These are phyloP conservation scores for Araneus ventricosus DNA, from an alignment of 1,140 invertebrate species.

Conservation along the genomic window DNA sequence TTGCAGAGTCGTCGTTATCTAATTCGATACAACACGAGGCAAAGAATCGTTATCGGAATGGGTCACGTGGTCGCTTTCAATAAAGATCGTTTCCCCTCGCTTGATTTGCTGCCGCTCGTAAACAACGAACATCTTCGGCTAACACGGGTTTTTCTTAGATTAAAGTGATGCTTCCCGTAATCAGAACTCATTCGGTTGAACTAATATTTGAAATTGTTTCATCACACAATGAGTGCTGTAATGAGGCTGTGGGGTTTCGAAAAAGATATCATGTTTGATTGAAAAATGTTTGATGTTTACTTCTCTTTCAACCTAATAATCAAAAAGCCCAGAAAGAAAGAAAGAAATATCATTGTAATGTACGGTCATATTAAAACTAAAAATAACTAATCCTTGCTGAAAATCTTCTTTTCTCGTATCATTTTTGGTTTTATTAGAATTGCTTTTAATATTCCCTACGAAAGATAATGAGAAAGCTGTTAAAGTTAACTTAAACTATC, in stretches of 20 bases:
- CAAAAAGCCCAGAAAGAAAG: too few species aligned
- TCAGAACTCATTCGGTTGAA: constrained; percentile 20
- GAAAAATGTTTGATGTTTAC: background rate
- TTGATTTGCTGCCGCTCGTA: constrained; percentile 50
- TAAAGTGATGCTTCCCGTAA: constrained; percentile 41
- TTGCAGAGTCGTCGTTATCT: constrained; percentile 67
- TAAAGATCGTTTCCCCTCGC: constrained; percentile 59
- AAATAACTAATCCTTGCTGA: too few species aligned
- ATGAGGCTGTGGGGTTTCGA: background rate
- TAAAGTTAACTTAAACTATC: too few species aligned
- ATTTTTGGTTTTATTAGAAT: too few species aligned
- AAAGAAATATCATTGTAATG: too few species aligned
- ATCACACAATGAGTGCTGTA: background rate
- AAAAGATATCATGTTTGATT: background rate
- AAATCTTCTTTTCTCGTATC: too few species aligned
- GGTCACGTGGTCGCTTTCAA: constrained; percentile 64
- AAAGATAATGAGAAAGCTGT: too few species aligned
- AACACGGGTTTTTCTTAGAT: constrained; percentile 15
- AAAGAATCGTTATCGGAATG: constrained; percentile 70
- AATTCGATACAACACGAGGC: constrained; percentile 61
- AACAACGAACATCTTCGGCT: background rate
- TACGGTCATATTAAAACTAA: too few species aligned
- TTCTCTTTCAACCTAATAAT: background rate
- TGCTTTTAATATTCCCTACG: too few species aligned
- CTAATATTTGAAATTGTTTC: constrained; percentile 31